Evolutionary conservation across 2,888 invertebrate species (phyloP).

Genomic region (Leptinotarsa juncta): DNA sequence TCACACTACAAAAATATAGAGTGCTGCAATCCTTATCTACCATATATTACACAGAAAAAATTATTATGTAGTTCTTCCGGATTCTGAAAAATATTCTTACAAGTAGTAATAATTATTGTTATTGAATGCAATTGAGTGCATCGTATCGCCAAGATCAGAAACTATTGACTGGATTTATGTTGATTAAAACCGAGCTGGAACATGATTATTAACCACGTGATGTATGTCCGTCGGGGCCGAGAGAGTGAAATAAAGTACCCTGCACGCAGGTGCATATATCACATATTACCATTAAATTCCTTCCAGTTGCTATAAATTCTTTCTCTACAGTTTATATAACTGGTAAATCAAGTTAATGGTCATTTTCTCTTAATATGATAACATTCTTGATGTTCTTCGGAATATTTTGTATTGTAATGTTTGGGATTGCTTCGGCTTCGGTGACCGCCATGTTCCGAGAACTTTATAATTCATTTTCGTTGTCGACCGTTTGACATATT

Average conservation of each 20-base stretch:
- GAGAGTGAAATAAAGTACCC: constrained; percentile 22
- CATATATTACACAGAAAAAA: too few species aligned
- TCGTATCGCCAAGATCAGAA: constrained; percentile 3
- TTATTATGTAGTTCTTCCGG: too few species aligned
- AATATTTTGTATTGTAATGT: constrained; percentile 56
- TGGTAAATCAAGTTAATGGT: constrained; percentile 61
- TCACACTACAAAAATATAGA: too few species aligned
- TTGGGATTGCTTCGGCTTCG: constrained; percentile 30
- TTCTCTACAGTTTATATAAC: constrained; percentile 54
- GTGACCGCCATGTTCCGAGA: constrained; percentile 21
- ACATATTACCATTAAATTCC: constrained; percentile 60
- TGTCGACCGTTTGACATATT: constrained; percentile 40
- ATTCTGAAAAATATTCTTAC: not conserved
- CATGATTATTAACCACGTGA: constrained; percentile 36
- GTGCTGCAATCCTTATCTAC: too few species aligned
- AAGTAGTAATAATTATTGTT: not conserved
- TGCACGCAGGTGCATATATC: constrained; percentile 56
- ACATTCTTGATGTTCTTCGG: constrained; percentile 54
- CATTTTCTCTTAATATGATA: constrained; percentile 58
- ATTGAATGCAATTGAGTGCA: constrained; percentile 1
- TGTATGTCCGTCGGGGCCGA: constrained; percentile 28
- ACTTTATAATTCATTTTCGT: constrained; percentile 43
- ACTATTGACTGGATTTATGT: constrained; percentile 27
- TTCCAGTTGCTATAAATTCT: constrained; percentile 55
- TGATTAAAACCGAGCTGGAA: constrained; percentile 31